Evolutionary conservation across 2,113 vertebrate genomes (phyloP).

Genomic region (Carassius auratus): DNA sequence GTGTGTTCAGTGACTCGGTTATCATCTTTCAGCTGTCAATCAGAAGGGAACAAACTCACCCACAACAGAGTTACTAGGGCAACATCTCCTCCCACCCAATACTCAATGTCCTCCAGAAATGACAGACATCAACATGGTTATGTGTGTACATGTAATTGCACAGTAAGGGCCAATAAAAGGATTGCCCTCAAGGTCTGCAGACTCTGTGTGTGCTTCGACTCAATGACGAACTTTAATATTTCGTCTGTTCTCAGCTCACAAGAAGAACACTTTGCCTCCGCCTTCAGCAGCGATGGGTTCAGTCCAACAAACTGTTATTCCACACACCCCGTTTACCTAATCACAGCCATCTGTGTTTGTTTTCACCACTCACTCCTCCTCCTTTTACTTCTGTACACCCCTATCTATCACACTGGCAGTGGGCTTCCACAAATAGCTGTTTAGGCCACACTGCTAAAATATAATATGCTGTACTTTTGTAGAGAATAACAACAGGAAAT

Average conservation of each 20-base stretch:
- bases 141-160: not conserved
- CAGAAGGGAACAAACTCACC: not conserved
- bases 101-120: not conserved
- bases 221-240: slow-evolving; percentile 5
- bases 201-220: slow-evolving; percentile 22
- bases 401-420: slow-evolving; percentile 52
- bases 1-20: not conserved
- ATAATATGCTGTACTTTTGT: not conserved
- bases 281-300: slow-evolving; percentile 18
- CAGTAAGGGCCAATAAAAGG: not conserved
- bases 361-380: slow-evolving; percentile 21
- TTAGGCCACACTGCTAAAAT: not conserved
- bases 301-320: slow-evolving; percentile 24
- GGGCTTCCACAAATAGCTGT: slow-evolving; percentile 31
- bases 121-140: slow-evolving; percentile 10
- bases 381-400: not conserved
- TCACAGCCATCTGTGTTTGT: slow-evolving; percentile 49
- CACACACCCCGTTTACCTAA: slow-evolving; percentile 30
- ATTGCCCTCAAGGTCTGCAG: not conserved
- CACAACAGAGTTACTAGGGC: slow-evolving; percentile 12
- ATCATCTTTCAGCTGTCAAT: not conserved
- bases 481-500: not conserved
- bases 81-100: slow-evolving; percentile 20
- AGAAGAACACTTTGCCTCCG: slow-evolving; percentile 11
- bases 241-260: slow-evolving; percentile 11